Conservation (phyloP, 2,888 invertebrate species). For the Hypolimnas misippus region DNA sequence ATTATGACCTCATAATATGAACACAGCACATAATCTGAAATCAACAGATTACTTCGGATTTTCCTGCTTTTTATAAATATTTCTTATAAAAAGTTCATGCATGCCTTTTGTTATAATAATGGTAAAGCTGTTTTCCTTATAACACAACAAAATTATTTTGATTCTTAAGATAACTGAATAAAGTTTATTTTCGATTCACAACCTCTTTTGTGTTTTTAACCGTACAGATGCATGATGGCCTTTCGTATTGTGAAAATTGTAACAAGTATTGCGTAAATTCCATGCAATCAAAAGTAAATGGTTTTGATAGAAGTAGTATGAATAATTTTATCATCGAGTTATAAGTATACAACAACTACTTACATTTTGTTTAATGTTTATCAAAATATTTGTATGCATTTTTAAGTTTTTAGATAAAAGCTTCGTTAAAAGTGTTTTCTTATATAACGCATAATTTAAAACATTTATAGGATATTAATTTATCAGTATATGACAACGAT, state of each 20-base stretch:
- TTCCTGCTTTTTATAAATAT: background rate
- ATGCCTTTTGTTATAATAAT: constrained; percentile 6
- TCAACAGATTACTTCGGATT: no score
- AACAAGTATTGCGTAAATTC: constrained; percentile 2
- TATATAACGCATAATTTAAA: no score
- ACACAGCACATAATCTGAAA: no score
- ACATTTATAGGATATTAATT: no score
- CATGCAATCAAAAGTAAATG: background rate
- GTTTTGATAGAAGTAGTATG: background rate
- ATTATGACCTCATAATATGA: no score
- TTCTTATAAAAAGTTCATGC: background rate
- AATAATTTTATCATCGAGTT: background rate
- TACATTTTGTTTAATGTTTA: background rate
- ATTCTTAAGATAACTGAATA: background rate
- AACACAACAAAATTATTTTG: background rate
- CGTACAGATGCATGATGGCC: constrained; percentile 47
- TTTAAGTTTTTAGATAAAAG: no score
- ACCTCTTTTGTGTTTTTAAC: background rate
- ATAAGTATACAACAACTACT: background rate
- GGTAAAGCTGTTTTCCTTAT: constrained; percentile 7
- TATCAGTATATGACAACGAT: no score
- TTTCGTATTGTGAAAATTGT: constrained; percentile 15
- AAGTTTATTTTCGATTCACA: constrained; percentile 10
- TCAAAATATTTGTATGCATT: no score
- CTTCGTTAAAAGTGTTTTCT: no score